Percentiles rank a stretch among this genome's conserved stretches.
Evolutionary conservation across 1,140 invertebrate genomes (phyloP).

Genomic region (Zaprionus vittiger): DNA sequence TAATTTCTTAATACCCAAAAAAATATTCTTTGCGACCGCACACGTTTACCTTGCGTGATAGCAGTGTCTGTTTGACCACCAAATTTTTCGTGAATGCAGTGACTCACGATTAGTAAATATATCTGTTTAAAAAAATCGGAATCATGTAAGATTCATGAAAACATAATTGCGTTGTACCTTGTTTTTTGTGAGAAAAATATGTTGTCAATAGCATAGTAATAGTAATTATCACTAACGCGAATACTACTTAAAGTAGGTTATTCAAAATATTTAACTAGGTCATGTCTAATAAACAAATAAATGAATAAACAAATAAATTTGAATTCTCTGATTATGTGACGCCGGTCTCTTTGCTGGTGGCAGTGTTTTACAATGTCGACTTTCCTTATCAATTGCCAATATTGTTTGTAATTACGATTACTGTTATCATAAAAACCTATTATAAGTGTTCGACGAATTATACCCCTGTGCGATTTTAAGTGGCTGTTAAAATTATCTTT

Average conservation of each 20-base stretch:
- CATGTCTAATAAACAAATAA: constrained; percentile 34
- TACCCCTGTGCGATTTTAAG: constrained; percentile 10
- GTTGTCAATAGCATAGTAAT: background rate
- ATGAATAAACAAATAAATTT: constrained; percentile 34
- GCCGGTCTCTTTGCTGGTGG: constrained; percentile 51
- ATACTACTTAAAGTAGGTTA: constrained; percentile 11
- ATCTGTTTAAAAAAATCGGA: background rate
- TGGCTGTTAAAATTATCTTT: constrained; percentile 22
- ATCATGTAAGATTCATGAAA: background rate
- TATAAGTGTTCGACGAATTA: constrained; percentile 13
- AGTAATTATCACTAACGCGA: background rate
- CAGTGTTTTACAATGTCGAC: constrained; percentile 48
- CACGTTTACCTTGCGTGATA: constrained; percentile 52
- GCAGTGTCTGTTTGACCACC: constrained; percentile 13
- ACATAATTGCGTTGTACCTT: background rate
- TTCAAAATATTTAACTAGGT: constrained; percentile 27
- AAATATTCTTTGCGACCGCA: constrained; percentile 12
- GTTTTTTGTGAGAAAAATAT: background rate
- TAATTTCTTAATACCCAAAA: constrained; percentile 39
- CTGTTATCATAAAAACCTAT: constrained; percentile 36
- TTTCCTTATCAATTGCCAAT: constrained; percentile 29
- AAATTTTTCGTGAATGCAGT: constrained; percentile 13
- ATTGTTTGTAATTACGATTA: constrained; percentile 54
- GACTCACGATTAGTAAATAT: constrained; percentile 18
- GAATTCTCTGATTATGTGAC: constrained; percentile 41